A percentile compares a stretch with the other conserved stretches of the same genome.
Evolutionary conservation across 2,888 invertebrate species (phyloP).

Genomic region (Drosophila quinaria): DNA sequence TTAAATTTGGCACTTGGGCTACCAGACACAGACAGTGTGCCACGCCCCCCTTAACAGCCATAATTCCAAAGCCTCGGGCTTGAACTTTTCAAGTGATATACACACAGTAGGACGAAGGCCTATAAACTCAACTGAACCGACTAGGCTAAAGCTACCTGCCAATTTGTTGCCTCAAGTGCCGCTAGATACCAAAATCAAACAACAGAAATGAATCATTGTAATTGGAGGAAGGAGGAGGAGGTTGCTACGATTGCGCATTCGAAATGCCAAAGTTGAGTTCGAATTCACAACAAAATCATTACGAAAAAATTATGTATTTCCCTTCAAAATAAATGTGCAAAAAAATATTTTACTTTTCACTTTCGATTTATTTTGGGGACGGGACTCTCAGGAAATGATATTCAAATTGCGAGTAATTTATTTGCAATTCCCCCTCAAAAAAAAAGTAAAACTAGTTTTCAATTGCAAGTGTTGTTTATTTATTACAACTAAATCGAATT

Average conservation of each 20-base stretch:
- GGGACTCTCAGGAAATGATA: constrained; percentile 34
- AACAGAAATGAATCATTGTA: constrained; percentile 67
- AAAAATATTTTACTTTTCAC: constrained; percentile 51
- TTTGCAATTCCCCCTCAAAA: neutral
- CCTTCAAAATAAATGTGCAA: constrained; percentile 9
- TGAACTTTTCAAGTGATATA: constrained; percentile 54
- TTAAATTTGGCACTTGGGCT: constrained; percentile 68
- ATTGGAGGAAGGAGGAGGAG: constrained; percentile 29
- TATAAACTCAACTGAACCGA: constrained; percentile 18
- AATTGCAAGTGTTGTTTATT: constrained; percentile 37
- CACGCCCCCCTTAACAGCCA: constrained; percentile 57
- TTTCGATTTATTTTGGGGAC: constrained; percentile 41
- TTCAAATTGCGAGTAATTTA: constrained; percentile 27
- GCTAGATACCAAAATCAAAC: constrained; percentile 34
- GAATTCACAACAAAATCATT: constrained; percentile 32
- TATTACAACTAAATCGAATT: constrained; percentile 57
- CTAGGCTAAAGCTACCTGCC: constrained; percentile 49
- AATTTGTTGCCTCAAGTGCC: constrained; percentile 59
- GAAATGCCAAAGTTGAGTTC: constrained; percentile 69
- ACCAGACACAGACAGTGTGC: constrained; percentile 25
- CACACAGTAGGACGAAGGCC: constrained; percentile 27
- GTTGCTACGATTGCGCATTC: constrained; percentile 36
- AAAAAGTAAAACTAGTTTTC: constrained; percentile 16
- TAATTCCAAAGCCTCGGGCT: constrained; percentile 40
- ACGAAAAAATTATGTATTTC: constrained; percentile 11